Evolutionary conservation across 2,797 vertebrate species (phyloP), one percentile per base, ranked within the genome.

Genomic region (Corythornis leucogaster): DNA sequence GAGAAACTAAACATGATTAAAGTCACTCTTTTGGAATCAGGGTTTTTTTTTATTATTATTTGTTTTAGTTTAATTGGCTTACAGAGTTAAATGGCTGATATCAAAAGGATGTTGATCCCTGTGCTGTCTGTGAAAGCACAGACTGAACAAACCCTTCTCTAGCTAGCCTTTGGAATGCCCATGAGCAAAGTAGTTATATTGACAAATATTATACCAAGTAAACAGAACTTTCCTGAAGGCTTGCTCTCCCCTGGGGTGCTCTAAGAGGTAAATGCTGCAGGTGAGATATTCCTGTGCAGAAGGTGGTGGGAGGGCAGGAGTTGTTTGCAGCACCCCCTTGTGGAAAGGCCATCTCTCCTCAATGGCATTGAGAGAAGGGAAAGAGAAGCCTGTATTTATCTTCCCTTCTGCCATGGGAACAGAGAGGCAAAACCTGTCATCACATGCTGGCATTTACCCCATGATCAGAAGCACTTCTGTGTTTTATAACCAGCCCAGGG

Each of bases 21-120:
- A 78, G 59, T 21, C 19, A 25, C 35, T 83, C 15, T 46, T 87
- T 51, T 55, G 40, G 79, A 48, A 73, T 46, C n/a, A 3, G 66
- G 35, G 38, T 64, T 40, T 58, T 12, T 48, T 69, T 80, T 55
- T 90, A 87, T 54, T 75, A 64, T 73, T 93, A 38, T 38, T 38
- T 61, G 58, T 9, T 61, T 73, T 87, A 59, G 15, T 74, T 58
- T 80, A 78, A 83, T 26, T 90, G 73, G 66, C 79, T 95, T 40
- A 33, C 15, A 8, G 66, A 54, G 45, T 30, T 26, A n/a, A 89
- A 54, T 25, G 59, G 43, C 63, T 80, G 68, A 9, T 77, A 38
- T 75, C 68, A 18, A 35, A 67, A 33, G 62, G 50, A 1, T 35
- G 18, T 9, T 79, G 6, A 2, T 76, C 14, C 42, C 40, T 13